phyloP scores from a whole-genome alignment of 2,113 vertebrate genomes.

The Thamnophis sirtalis region DNA sequence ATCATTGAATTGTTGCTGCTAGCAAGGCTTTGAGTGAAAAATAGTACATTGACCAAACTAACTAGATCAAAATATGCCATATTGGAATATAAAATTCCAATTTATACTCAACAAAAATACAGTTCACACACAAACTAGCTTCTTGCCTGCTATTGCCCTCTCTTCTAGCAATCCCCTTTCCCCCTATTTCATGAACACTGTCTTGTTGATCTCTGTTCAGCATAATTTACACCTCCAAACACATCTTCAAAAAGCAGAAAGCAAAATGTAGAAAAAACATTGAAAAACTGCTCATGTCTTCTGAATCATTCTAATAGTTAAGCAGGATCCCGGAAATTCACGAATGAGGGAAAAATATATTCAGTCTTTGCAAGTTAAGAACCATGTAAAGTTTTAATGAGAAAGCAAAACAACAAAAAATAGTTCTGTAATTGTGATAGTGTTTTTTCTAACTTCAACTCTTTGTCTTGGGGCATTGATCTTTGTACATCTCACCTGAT shows the following conservation, averaged over 20 bases:
- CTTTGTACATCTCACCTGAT: not conserved
- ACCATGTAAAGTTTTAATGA: not conserved
- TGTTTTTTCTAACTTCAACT: not conserved
- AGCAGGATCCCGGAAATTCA: not conserved
- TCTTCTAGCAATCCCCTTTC: not conserved
- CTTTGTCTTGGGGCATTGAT: not conserved
- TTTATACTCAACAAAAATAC: not conserved
- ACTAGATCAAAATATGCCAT: not conserved
- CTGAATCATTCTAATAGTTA: not conserved
- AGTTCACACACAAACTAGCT: not conserved
- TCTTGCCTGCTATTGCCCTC: not conserved
- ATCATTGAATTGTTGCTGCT: not conserved
- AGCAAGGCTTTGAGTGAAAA: not conserved
- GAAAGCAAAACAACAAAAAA: not conserved
- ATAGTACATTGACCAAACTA: not conserved
- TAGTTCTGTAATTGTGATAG: not conserved
- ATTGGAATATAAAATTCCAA: not conserved
- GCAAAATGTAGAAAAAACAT: not conserved
- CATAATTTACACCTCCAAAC: not conserved
- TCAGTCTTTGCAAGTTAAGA: not conserved
- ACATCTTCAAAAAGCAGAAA: not conserved
- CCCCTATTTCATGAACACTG: not conserved
- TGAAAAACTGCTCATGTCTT: not conserved
- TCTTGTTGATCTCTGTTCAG: not conserved
- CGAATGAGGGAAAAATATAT: not conserved